Evolutionary conservation across 2,888 invertebrate genomes (phyloP), one percentile per base, ranked within the genome.

Genomic region (Lottia gigantea): DNA sequence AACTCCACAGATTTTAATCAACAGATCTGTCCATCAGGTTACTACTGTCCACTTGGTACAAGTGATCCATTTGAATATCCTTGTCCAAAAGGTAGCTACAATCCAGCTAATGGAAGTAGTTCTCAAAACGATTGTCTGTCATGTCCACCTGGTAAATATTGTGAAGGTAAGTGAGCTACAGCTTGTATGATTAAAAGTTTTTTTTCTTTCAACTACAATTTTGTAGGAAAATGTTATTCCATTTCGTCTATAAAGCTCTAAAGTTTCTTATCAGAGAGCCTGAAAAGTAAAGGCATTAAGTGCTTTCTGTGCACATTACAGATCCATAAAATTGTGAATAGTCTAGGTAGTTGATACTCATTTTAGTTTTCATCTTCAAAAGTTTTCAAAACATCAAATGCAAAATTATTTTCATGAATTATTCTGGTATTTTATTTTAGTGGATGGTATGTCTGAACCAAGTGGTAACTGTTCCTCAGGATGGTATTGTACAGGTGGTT

Each of bases 91-190:
- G 85, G 85, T 11, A 80, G 74, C 63, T 87, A 85, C 75, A 86
- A 86, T 74, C 85, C 86, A 7, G 79, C 74, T 7, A 75, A 74
- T 62, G 83, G 82, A 12, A 78, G 80, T 23, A 77, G 80, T 64
- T 76, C 68, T 11, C 46, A 67, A 0, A 71, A 69, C 1, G 86
- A 85, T 70, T 87, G 87, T 73, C 75, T 85, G 7, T 55, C 73
- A 16, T 87, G 87, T 71, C 85, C 87, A 15, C 81, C 85, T 31
- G 86, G 87, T 31, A 64, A 83, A 71, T 87, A 83, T 74, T 87
- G 87, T 78, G 80, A 84, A 74, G 75, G 86, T 86, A 74, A 75
- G 80, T 74, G 15, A 14, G 40, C 45, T 61, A 23, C 31, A 67
- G 7, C 7, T 16, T n/a, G 26, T 19, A 15, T 40, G 4, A 40